Conservation (phyloP, 2,797 vertebrate species). For the Gephyroberyx darwinii region DNA sequence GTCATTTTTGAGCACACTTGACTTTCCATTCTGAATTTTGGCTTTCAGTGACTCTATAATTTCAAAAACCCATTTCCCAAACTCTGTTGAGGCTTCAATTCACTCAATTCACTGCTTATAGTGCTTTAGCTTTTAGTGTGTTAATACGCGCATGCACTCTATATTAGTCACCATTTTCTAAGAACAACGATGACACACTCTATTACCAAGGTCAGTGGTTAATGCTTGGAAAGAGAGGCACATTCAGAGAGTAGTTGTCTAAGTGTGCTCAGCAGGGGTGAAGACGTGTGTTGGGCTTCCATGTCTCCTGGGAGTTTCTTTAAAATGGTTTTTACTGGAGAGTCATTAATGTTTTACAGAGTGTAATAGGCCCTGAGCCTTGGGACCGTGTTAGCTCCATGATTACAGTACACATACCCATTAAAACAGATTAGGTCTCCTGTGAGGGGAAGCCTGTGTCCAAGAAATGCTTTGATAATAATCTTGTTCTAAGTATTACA, state of each 20-base stretch:
- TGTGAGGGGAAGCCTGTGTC: slow-evolving; percentile 77
- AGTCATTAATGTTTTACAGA: slow-evolving; percentile 93
- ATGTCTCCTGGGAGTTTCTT: slow-evolving; percentile 84
- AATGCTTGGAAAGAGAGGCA: slow-evolving; percentile 12
- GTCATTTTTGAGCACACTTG: neutral
- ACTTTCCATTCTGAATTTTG: neutral
- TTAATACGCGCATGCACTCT: slow-evolving; percentile 14
- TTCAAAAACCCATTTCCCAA: slow-evolving; percentile 6
- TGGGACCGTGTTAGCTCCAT: slow-evolving; percentile 83
- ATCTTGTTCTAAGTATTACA: slow-evolving; percentile 77
- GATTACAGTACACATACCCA: slow-evolving; percentile 89
- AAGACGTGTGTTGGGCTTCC: slow-evolving; percentile 39
- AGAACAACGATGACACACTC: neutral
- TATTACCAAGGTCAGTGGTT: slow-evolving; percentile 36
- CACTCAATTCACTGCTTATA: slow-evolving; percentile 19
- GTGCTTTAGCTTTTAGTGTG: slow-evolving; percentile 22
- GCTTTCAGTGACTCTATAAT: neutral
- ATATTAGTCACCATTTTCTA: slow-evolving; percentile 19
- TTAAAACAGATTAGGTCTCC: slow-evolving; percentile 91
- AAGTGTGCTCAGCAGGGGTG: slow-evolving; percentile 14
- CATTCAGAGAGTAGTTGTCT: slow-evolving; percentile 16
- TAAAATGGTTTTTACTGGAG: slow-evolving; percentile 86
- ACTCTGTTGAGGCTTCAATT: slow-evolving; percentile 3
- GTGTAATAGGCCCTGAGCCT: slow-evolving; percentile 89
- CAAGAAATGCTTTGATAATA: slow-evolving; percentile 76